phyloP scores from a whole-genome alignment of 2,113 vertebrate species.

The Bucco capensis region DNA sequence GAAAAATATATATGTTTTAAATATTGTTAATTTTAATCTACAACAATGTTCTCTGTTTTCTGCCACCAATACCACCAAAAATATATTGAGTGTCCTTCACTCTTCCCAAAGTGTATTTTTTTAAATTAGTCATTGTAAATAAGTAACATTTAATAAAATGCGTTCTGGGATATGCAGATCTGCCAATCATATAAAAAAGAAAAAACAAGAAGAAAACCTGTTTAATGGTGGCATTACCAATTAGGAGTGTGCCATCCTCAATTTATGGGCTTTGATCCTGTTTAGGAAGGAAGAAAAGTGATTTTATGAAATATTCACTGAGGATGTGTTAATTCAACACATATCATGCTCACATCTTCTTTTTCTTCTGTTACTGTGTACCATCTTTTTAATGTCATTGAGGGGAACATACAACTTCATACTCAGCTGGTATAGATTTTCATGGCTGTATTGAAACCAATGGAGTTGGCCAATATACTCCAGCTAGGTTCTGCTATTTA shows the following conservation, averaged over 20 bases:
- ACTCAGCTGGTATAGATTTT: not conserved
- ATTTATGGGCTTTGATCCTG: not conserved
- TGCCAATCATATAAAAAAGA: not conserved
- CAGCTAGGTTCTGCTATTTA: not conserved
- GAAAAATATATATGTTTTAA: slow-evolving; percentile 33
- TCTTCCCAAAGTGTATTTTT: slow-evolving; percentile 32
- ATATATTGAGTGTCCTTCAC: slow-evolving; percentile 27
- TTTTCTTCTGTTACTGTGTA: not conserved
- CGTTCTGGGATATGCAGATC: not conserved
- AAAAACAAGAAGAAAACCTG: not conserved
- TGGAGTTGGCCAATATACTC: not conserved
- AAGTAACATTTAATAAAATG: not conserved
- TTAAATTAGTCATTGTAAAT: not conserved
- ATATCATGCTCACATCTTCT: not conserved
- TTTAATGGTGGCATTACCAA: not conserved
- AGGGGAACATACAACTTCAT: not conserved
- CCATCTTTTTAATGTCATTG: not conserved
- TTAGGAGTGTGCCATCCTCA: not conserved
- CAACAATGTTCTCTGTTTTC: not conserved
- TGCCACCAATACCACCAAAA: not conserved
- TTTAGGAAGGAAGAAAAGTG: not conserved
- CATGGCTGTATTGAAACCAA: not conserved
- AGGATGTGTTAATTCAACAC: not conserved
- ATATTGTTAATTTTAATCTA: slow-evolving; percentile 26
- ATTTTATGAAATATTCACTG: not conserved